Evolutionary conservation across 2,888 invertebrate genomes (phyloP), one percentile per base, ranked within the genome.

Genomic region (Plebejus melissa): DNA sequence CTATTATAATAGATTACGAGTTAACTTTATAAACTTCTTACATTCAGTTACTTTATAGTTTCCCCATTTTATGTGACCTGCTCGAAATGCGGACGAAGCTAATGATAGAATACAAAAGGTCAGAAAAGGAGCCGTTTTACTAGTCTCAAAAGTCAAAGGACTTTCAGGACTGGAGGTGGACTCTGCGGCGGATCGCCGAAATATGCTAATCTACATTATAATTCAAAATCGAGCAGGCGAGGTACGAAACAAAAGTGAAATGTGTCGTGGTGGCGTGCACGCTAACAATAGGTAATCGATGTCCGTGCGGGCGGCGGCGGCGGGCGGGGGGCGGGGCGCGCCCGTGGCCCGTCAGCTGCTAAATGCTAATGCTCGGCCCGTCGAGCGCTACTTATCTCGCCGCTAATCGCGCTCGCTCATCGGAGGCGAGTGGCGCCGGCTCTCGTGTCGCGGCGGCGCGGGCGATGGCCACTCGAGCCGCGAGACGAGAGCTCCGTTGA

Each of bases 211-310:
- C 65, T 65, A 65, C 65, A 22, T 22, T 22, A 32, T 65, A 65
- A 65, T 32, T 65, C 65, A 65, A 32, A 65, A 13, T 32, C 22
- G 22, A 60, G 58, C n/a, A 9, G 58, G 28, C 32, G 32, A 4
- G 65, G 65, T 65, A 32, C 65, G 5, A 65, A 65, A 65, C 32
- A 65, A 16, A 65, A 65, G 65, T 65, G 16, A 65, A 65, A 36
- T 36, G 65, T 65, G 4, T 11, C 11, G 65, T 9, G 32, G 65
- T 60, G 28, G n/a, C 65, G 11, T 32, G 32, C 32, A 60, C 32
- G 65, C 32, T 65, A 65, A 65, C 65, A 65, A 65, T 65, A 65
- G 65, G 65, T 36, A 65, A 65, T 65, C 65, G 32, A 65, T 65
- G 32, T 13, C 32, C 32, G 65, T 32, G 65, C 5, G 58, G 58